Evolutionary conservation across 2,888 invertebrate genomes (phyloP), one percentile per base, ranked within the genome.

Genomic region (Drosophila neonasuta): DNA sequence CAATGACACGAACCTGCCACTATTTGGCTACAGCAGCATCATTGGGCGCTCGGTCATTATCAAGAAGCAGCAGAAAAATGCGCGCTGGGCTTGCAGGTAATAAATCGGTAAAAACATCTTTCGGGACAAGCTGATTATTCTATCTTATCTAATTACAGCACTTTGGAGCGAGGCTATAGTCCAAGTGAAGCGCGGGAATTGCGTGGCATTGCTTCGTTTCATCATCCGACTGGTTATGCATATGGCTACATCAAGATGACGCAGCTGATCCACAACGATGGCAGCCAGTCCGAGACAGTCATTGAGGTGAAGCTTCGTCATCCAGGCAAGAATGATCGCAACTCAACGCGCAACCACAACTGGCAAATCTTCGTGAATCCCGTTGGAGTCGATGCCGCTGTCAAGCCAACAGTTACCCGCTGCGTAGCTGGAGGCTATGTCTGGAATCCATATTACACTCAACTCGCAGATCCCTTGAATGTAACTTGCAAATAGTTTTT

Each of bases 341-440:
- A 97, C 90, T 90, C 96, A 95, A 97, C 97, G 0, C 92, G 92
- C 81, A 93, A 96, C 87, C 97, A 97, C 91, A 94, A 95, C 81
- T 97, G 97, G 97, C 95, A 96, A 55, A 95, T 97, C 79, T 97
- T 94, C 90, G 97, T 97, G 39, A 97, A 97, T 92, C 95, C 96
- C 0, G 96, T 97, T 46, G 97, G 97, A 0, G 97, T 97, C 58
- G 97, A 97, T 91, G 97, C 97, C 0, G 93, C 96, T 0, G 97
- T 97, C 6, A 93, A 94, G 89, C 94, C 95, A 39, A 94, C 95
- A 66, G 92, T 92, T 74, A 96, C 96, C 0, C 93, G 97, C 75
- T 97, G 97, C 89, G 96, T 97, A 8, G 97, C 97, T 1, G 97
- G 96, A 24, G 97, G 97, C 7, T 97, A 97, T 88, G 93, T 95